Percentiles rank a stretch among this genome's conserved stretches.
These are phyloP conservation scores for Hippoglossus stenolepis DNA, from an alignment of 2,113 vertebrate genomes.

Conservation along the genomic window DNA sequence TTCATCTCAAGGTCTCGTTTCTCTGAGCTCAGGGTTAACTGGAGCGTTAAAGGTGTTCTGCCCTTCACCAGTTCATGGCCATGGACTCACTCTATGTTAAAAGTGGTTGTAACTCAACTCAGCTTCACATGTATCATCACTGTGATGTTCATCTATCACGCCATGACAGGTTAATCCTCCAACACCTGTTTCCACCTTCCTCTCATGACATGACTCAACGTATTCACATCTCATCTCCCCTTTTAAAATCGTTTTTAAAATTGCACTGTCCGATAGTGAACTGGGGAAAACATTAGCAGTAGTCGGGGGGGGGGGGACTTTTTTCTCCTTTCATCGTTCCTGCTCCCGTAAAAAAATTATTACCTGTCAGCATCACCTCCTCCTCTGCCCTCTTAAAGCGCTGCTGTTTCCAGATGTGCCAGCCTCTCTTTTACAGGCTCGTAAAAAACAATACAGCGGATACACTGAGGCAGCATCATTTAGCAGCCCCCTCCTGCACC, in stretches of 20 bases:
- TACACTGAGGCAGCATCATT: conserved; percentile 66
- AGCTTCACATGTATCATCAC: conserved; percentile 1
- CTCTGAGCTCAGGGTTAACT: not conserved
- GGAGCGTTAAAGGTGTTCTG: not conserved
- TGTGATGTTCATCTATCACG: not conserved
- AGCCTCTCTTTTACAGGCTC: conserved; percentile 63
- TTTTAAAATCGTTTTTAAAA: conserved; percentile 27
- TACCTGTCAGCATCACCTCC: conserved; percentile 78
- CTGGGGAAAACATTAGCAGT: not conserved
- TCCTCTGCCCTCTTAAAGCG: conserved; percentile 49
- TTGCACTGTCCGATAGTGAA: not conserved
- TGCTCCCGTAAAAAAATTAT: conserved; percentile 67
- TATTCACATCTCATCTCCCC: conserved; percentile 29
- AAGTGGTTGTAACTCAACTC: not conserved
- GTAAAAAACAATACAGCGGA: conserved; percentile 61
- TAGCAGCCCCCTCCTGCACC: conserved; percentile 1
- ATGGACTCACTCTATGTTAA: not conserved
- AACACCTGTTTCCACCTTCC: conserved; percentile 60
- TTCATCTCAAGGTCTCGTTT: conserved; percentile 15
- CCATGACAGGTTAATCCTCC: not conserved
- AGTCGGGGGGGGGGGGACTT: not conserved
- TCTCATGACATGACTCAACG: conserved; percentile 3
- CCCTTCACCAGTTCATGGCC: conserved; percentile 15
- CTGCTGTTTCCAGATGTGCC: conserved; percentile 78
- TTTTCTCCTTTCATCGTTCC: conserved; percentile 40